Conservation (phyloP, 1,140 invertebrate genomes). For the Dryas iulia region DNA sequence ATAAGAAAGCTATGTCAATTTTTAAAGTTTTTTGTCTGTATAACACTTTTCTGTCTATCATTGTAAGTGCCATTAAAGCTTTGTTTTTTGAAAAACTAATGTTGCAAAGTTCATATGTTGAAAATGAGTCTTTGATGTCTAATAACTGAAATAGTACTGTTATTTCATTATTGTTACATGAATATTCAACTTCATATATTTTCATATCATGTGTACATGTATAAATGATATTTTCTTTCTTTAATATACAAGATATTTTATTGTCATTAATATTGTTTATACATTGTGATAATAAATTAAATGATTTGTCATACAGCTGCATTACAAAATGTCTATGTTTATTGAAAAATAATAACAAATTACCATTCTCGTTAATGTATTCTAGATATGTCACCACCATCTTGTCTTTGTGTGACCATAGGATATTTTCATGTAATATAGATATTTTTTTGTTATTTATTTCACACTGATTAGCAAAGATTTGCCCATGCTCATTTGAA, state of each 20-base stretch:
- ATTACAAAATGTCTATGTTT: constrained; percentile 64
- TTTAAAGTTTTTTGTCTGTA: constrained; percentile 46
- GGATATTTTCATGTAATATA: constrained; percentile 20
- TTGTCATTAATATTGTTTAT: constrained; percentile 58
- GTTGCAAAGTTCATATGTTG: constrained; percentile 45
- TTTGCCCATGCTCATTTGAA: constrained; percentile 46
- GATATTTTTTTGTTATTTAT: constrained; percentile 36
- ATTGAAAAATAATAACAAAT: constrained; percentile 48
- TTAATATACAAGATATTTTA: constrained; percentile 47
- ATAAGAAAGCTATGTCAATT: constrained; percentile 46
- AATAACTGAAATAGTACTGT: constrained; percentile 34
- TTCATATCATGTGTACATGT: constrained; percentile 52
- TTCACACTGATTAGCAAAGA: constrained; percentile 42
- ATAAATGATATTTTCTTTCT: constrained; percentile 37
- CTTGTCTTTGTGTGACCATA: constrained; percentile 60
- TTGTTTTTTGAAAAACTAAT: constrained; percentile 47
- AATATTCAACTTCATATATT: constrained; percentile 49
- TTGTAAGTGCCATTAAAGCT: constrained; percentile 39
- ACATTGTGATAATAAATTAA: constrained; percentile 44
- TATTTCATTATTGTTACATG: constrained; percentile 28
- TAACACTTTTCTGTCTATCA: constrained; percentile 46
- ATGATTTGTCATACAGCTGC: constrained; percentile 49
- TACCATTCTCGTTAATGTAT: constrained; percentile 37
- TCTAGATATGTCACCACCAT: constrained; percentile 46
- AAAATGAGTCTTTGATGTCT: constrained; percentile 45